These are phyloP conservation scores for Tipula confusa DNA, from an alignment of 2,888 invertebrate species.

Conservation along the genomic window DNA sequence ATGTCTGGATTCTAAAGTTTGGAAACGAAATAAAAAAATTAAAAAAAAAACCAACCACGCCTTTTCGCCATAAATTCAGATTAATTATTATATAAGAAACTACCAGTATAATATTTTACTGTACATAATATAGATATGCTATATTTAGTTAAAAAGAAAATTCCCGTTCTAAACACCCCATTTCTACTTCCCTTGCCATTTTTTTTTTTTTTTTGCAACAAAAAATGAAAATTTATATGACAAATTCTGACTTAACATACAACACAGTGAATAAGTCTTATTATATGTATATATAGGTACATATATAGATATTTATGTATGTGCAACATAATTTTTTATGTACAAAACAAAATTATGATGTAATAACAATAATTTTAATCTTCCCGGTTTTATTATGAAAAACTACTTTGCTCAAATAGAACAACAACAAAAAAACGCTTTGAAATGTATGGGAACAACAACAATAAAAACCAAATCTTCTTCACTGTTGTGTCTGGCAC, in stretches of 20 bases:
- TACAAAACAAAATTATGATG: conserved; percentile 5
- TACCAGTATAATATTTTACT: neutral
- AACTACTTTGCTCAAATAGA: neutral
- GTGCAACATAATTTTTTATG: neutral
- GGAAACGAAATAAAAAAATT: too few relatives aligned
- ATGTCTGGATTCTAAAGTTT: neutral
- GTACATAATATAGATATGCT: neutral
- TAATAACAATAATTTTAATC: conserved; percentile 25
- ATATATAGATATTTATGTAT: neutral
- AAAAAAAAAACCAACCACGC: neutral
- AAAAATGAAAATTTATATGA: conserved; percentile 20
- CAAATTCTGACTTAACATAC: neutral
- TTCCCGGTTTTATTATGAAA: conserved; percentile 15
- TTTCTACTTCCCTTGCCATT: neutral
- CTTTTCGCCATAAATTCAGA: conserved; percentile 9
- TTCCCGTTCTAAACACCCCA: neutral
- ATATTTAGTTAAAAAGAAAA: neutral
- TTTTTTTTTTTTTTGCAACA: neutral
- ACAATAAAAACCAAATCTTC: neutral
- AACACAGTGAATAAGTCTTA: neutral
- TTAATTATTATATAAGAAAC: conserved; percentile 20
- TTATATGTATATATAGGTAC: neutral
- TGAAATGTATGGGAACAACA: neutral
- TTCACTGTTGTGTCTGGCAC: neutral
- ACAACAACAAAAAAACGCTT: neutral